Evolutionary conservation across 2,888 invertebrate genomes (phyloP).

Genomic region (Brachynemurus nebulosus): DNA sequence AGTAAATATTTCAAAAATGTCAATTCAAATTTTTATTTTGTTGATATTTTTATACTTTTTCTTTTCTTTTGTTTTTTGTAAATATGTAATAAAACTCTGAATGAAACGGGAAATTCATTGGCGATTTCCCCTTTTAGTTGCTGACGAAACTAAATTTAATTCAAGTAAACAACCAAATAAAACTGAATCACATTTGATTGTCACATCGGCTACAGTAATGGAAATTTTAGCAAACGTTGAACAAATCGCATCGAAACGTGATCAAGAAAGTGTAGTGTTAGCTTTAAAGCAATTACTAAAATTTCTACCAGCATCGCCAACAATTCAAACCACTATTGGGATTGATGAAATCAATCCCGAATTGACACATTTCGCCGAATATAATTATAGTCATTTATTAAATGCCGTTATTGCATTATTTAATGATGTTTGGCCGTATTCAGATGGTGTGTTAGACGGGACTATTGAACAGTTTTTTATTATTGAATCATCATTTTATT

Average conservation of each 20-base stretch:
- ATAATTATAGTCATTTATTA: constrained; percentile 38
- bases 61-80: too few species aligned
- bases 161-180: too few species aligned
- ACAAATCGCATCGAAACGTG: constrained; percentile 27
- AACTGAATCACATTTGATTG: too few species aligned
- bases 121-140: constrained; percentile 29
- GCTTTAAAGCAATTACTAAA: constrained; percentile 25
- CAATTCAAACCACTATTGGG: constrained; percentile 47
- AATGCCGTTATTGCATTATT: constrained; percentile 35
- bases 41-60: too few species aligned
- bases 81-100: constrained; percentile 9
- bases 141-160: constrained; percentile 8
- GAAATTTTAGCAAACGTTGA: constrained; percentile 23
- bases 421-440: constrained; percentile 42
- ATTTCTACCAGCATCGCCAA: constrained; percentile 40
- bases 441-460: constrained; percentile 28
- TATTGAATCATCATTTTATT: constrained; percentile 37
- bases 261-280: constrained; percentile 26
- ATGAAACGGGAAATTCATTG: constrained; percentile 29
- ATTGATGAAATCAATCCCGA: constrained; percentile 32
- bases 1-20: too few species aligned
- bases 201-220: constrained; percentile 25
- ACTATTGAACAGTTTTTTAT: constrained; percentile 35
- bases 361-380: constrained; percentile 31
- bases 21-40: too few species aligned